A percentile compares a stretch with the other conserved stretches of the same genome.
Evolutionary conservation across 1,140 invertebrate genomes (phyloP).

Genomic region (Orchesella cincta): DNA sequence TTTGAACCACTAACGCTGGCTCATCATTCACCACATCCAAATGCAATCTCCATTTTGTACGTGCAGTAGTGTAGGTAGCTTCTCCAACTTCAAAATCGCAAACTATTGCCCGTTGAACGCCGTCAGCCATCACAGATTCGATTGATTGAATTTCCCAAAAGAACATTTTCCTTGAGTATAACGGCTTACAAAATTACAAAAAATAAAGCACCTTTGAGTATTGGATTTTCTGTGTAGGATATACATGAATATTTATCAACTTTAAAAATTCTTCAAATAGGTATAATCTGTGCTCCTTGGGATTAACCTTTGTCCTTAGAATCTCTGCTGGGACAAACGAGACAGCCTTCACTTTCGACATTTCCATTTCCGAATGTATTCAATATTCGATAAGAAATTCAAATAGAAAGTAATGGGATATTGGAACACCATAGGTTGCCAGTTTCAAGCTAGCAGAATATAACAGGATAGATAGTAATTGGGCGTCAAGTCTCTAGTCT

Average conservation of each 20-base stretch:
- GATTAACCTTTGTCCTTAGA: background rate
- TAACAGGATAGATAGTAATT: too few relatives aligned
- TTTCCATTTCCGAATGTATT: background rate
- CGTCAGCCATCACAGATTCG: background rate
- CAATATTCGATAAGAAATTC: too few relatives aligned
- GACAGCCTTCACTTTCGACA: background rate
- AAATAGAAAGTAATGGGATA: too few relatives aligned
- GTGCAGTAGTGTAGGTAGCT: background rate
- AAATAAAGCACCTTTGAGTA: too few relatives aligned
- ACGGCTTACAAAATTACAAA: too few relatives aligned
- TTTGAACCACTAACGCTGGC: background rate
- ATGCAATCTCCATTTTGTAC: background rate
- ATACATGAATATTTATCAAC: too few relatives aligned
- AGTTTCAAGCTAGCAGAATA: too few relatives aligned
- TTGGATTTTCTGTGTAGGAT: too few relatives aligned
- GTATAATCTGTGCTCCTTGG: too few relatives aligned
- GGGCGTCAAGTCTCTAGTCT: too few relatives aligned
- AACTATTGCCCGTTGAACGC: slow-evolving; percentile 1
- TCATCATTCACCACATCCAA: background rate
- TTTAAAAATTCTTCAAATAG: too few relatives aligned
- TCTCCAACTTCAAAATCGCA: background rate
- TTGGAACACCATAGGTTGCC: too few relatives aligned
- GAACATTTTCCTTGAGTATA: background rate
- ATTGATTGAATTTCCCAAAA: slow-evolving; percentile 6
- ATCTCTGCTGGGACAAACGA: background rate